A percentile compares a stretch with the other conserved stretches of the same genome.
These are phyloP conservation scores for Adrianichthys oophorus DNA, from an alignment of 2,797 vertebrate genomes.

Conservation along the genomic window DNA sequence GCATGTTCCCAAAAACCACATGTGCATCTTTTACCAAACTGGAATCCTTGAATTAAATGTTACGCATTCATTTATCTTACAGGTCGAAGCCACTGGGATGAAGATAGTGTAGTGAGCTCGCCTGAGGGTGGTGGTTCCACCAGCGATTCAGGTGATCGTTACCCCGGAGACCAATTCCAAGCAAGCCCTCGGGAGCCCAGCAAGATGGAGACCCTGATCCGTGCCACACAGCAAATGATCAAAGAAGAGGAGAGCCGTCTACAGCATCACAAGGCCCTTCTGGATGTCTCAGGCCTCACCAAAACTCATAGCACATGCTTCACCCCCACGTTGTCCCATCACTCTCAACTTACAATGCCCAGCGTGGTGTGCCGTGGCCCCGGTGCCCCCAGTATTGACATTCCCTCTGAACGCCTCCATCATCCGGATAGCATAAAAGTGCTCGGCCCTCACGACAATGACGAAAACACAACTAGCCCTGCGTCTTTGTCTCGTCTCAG, in stretches of 20 bases:
- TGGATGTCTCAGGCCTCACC: conserved; percentile 83
- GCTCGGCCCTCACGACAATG: conserved; percentile 83
- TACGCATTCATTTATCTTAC: conserved; percentile 3
- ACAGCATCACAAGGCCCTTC: conserved; percentile 83
- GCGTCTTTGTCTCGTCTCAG: conserved; percentile 87
- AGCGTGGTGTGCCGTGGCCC: conserved; percentile 84
- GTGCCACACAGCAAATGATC: conserved; percentile 96
- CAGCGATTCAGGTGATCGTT: conserved; percentile 90
- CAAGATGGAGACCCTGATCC: conserved; percentile 94
- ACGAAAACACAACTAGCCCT: conserved; percentile 84
- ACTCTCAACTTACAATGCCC: conserved; percentile 81
- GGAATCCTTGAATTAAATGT: conserved; percentile 31
- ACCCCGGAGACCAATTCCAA: conserved; percentile 86
- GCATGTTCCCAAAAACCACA: conserved; percentile 7
- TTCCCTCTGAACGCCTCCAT: conserved; percentile 83
- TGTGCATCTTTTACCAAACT: conserved; percentile 17
- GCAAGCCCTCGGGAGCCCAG: conserved; percentile 88
- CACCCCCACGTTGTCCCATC: conserved; percentile 80
- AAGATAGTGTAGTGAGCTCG: conserved; percentile 92
- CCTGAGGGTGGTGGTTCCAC: conserved; percentile 92
- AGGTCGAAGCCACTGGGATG: conserved; percentile 93
- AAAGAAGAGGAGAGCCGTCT: conserved; percentile 93
- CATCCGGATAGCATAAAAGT: conserved; percentile 82
- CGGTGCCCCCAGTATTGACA: conserved; percentile 71
- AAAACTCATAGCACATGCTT: conserved; percentile 87